Conservation (phyloP, 1,140 invertebrate species). For the Mesaphorura yosii region DNA sequence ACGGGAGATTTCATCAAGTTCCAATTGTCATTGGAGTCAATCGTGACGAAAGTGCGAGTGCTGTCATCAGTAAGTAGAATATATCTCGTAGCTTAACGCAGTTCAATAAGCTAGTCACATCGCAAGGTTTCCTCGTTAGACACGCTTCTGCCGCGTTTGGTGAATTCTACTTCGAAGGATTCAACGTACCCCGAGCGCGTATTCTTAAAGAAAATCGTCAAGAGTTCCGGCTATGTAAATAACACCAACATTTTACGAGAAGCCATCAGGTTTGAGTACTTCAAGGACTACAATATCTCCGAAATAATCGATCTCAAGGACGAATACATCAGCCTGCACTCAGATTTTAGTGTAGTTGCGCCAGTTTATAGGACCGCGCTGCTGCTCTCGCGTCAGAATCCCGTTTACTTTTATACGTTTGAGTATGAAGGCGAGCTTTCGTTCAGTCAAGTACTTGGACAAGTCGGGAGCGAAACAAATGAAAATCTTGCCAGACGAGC, state of each 20-base stretch:
- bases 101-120: background rate
- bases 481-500: background rate
- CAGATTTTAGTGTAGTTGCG: conserved; percentile 24
- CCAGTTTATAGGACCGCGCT: conserved; percentile 22
- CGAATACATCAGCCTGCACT: conserved; percentile 25
- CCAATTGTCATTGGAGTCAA: conserved; percentile 24
- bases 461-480: conserved; percentile 14
- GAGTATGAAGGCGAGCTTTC: conserved; percentile 24
- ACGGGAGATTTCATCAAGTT: conserved; percentile 21
- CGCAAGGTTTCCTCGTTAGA: background rate
- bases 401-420: conserved; percentile 26
- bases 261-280: conserved; percentile 26
- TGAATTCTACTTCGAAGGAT: conserved; percentile 16
- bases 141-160: conserved; percentile 15
- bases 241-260: conserved; percentile 19
- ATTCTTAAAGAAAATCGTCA: conserved; percentile 21
- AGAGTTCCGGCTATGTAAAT: conserved; percentile 11
- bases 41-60: conserved; percentile 22
- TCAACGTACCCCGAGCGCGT: conserved; percentile 19
- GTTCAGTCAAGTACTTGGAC: conserved; percentile 17
- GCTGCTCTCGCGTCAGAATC: conserved; percentile 10
- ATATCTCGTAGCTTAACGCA: too few species aligned
- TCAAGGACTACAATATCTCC: conserved; percentile 23
- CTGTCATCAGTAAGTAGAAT: conserved; percentile 18
- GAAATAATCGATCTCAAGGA: conserved; percentile 22